phyloP scores from a whole-genome alignment of 2,113 vertebrate genomes.

The Apodemus speciosus region DNA sequence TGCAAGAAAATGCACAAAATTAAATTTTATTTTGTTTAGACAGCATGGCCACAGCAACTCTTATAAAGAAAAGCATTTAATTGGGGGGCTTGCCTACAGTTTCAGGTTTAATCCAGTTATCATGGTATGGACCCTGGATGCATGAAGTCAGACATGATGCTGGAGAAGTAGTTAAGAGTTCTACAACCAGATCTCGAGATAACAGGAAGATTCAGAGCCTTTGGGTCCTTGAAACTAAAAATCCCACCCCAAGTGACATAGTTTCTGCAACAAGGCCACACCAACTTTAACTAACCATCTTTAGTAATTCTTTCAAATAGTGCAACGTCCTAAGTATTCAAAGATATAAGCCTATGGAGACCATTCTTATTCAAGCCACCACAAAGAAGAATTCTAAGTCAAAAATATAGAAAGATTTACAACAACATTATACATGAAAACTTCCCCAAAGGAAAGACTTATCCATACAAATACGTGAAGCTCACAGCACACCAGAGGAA shows the following conservation, averaged over 20 bases:
- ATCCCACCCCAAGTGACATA: neutral
- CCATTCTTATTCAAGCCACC: neutral
- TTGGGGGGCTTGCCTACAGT: too few species aligned
- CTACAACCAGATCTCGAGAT: neutral
- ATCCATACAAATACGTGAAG: neutral
- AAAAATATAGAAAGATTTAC: neutral
- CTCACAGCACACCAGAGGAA: neutral
- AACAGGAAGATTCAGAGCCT: neutral
- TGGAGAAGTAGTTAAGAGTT: neutral
- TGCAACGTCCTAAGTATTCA: neutral
- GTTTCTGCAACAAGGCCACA: neutral
- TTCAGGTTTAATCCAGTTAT: neutral
- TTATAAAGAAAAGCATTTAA: neutral
- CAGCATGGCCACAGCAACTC: neutral
- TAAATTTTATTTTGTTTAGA: neutral
- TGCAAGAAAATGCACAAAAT: neutral
- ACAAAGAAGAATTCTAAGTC: neutral
- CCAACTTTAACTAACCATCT: neutral
- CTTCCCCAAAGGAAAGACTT: neutral
- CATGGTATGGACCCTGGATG: neutral
- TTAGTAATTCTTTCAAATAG: neutral
- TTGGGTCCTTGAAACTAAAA: neutral
- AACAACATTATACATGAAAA: neutral
- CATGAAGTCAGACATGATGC: too few species aligned
- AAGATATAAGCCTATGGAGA: neutral